phyloP scores from a whole-genome alignment of 2,888 invertebrate genomes.

The Tortricodes alternella region DNA sequence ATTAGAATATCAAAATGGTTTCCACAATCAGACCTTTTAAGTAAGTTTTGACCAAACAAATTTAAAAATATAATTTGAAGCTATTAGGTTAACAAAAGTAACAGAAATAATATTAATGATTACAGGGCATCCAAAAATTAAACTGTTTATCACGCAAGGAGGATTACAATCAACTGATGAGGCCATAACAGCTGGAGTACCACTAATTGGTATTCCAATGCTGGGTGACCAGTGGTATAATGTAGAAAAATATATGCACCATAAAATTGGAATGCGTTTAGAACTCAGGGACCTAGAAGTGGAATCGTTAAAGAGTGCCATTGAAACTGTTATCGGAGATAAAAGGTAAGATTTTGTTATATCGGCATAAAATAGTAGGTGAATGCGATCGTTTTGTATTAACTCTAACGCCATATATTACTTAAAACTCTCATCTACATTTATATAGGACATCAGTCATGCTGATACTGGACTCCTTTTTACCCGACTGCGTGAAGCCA shows the following conservation, averaged over 20 bases:
- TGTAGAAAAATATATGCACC: constrained; percentile 50
- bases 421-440: too few relatives aligned
- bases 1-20: constrained; percentile 53
- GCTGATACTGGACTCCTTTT: too few relatives aligned
- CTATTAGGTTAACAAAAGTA: too few relatives aligned
- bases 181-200: constrained; percentile 64
- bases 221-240: constrained; percentile 70
- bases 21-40: constrained; percentile 54
- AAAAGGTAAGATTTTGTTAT: constrained; percentile 44
- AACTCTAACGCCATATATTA: too few relatives aligned
- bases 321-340: constrained; percentile 46
- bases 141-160: constrained; percentile 74
- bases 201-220: constrained; percentile 67
- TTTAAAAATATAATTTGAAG: too few relatives aligned
- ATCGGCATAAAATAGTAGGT: too few relatives aligned
- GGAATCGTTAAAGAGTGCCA: constrained; percentile 44
- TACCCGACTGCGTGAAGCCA: too few relatives aligned
- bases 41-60: constrained; percentile 28
- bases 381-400: too few relatives aligned
- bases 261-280: constrained; percentile 50
- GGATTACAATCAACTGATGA: constrained; percentile 75
- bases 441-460: too few relatives aligned
- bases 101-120: too few relatives aligned
- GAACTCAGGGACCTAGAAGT: constrained; percentile 47
- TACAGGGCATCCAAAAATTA: constrained; percentile 69